Conservation (phyloP, 2,797 vertebrate species). For the Myotis pilosus region DNA sequence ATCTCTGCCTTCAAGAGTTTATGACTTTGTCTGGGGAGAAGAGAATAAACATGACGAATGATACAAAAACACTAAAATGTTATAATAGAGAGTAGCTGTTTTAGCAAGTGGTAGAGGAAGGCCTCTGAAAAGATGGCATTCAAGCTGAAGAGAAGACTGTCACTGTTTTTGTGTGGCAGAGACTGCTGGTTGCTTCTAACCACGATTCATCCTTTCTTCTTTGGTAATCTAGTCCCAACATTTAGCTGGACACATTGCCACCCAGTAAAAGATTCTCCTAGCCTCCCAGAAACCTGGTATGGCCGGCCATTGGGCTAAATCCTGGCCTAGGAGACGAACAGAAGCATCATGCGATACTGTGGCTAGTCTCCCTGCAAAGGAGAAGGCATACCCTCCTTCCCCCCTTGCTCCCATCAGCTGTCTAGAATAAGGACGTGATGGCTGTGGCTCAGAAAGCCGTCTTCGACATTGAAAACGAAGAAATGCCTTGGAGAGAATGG, state of each 20-base stretch:
- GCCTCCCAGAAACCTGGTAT: neutral
- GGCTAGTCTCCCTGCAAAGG: neutral
- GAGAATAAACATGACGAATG: neutral
- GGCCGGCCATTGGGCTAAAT: neutral
- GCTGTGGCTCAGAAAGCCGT: neutral
- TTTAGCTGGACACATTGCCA: neutral
- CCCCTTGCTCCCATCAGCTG: neutral
- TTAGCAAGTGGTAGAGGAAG: neutral
- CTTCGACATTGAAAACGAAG: neutral
- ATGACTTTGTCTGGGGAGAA: neutral
- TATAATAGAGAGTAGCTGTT: neutral
- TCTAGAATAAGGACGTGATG: neutral
- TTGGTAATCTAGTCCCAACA: neutral
- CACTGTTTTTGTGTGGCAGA: neutral
- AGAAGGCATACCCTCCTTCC: neutral
- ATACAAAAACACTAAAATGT: neutral
- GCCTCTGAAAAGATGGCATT: neutral
- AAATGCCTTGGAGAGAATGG: neutral
- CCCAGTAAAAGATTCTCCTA: neutral
- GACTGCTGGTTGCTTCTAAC: neutral
- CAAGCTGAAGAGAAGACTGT: neutral
- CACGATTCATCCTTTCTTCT: neutral
- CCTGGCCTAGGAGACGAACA: neutral
- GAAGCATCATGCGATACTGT: neutral
- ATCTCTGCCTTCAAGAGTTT: neutral